Percentiles rank a stretch among this genome's conserved stretches.
phyloP scores from a whole-genome alignment of 2,113 vertebrate genomes.

The Alexandromys fortis region DNA sequence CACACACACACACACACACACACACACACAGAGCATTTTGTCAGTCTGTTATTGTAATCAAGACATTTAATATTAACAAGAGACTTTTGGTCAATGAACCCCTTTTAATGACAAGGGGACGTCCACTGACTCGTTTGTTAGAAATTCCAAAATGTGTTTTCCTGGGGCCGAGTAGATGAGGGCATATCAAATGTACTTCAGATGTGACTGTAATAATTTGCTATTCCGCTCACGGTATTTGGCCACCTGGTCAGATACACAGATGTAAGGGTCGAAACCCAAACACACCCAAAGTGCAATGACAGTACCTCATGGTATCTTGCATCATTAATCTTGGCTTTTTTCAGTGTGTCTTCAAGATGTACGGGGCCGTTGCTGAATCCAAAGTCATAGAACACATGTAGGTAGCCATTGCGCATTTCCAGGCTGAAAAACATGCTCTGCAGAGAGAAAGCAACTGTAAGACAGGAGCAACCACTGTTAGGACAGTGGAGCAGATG shows the following conservation, averaged over 20 bases:
- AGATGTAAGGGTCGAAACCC: background rate
- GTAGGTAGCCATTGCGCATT: slow-evolving; percentile 92
- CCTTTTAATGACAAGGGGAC: background rate
- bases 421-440: slow-evolving; percentile 95
- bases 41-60: background rate
- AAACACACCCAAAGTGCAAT: background rate
- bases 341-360: slow-evolving; percentile 91
- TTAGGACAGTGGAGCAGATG: background rate
- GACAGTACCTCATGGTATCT: slow-evolving; percentile 95
- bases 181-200: background rate
- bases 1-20: background rate
- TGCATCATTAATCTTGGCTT: slow-evolving; percentile 95
- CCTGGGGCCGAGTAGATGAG: background rate
- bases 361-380: slow-evolving; percentile 91
- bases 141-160: background rate
- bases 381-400: slow-evolving; percentile 95
- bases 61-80: background rate
- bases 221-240: background rate
- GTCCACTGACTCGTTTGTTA: slow-evolving; percentile 4
- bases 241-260: background rate
- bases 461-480: background rate
- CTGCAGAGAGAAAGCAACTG: slow-evolving; percentile 83
- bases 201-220: background rate
- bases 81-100: background rate
- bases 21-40: background rate